phyloP scores from a whole-genome alignment of 2,113 vertebrate genomes.

The Channa maculata region DNA sequence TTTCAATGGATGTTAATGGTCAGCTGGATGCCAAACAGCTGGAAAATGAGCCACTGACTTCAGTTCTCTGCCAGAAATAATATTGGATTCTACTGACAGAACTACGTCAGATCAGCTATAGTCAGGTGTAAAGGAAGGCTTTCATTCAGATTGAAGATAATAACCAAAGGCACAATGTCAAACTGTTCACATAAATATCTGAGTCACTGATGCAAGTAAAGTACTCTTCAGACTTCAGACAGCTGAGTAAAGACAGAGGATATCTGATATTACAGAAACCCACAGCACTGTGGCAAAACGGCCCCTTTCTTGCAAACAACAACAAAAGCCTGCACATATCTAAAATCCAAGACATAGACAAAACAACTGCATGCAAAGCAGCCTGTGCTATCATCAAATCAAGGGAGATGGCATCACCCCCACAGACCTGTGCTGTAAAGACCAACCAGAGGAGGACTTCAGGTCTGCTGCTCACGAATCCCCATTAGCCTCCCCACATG shows the following conservation, averaged over 20 bases:
- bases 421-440: constrained; percentile 19
- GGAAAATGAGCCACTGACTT: not conserved
- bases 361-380: constrained; percentile 37
- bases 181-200: not conserved
- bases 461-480: not conserved
- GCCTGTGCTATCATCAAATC: constrained; percentile 54
- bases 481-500: not conserved
- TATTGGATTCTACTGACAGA: not conserved
- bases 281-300: not conserved
- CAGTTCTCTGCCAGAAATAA: not conserved
- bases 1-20: not conserved
- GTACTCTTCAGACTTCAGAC: constrained; percentile 1
- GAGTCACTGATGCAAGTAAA: not conserved
- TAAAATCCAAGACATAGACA: constrained; percentile 37
- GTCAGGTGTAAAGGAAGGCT: no score
- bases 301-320: constrained; percentile 11
- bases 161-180: no score
- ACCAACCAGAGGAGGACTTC: constrained; percentile 1
- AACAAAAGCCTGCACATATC: constrained; percentile 14
- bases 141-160: no score
- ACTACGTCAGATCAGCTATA: no score
- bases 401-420: constrained; percentile 16
- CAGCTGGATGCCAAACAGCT: not conserved
- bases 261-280: constrained; percentile 30
- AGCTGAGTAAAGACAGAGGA: constrained; percentile 1